Conservation (phyloP, 2,797 vertebrate genomes). For the Danio tinwini region DNA sequence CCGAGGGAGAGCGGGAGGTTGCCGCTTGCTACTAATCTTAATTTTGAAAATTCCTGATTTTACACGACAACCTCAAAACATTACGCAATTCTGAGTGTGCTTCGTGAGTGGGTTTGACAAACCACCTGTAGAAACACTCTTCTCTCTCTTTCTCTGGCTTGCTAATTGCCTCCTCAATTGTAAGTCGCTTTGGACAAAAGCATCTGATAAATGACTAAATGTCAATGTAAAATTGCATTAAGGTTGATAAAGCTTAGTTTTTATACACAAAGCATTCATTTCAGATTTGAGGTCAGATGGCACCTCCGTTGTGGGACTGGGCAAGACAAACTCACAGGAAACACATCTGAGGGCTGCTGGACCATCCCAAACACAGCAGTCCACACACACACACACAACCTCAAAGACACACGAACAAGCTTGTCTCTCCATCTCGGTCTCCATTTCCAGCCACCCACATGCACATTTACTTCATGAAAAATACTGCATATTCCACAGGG, state of each 20-base stretch:
- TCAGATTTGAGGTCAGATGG: background rate
- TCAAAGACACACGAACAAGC: slow-evolving; percentile 18
- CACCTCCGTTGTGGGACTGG: slow-evolving; percentile 23
- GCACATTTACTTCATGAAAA: slow-evolving; percentile 1
- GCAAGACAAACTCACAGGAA: slow-evolving; percentile 16
- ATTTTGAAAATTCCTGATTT: background rate
- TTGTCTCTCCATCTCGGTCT: slow-evolving; percentile 14
- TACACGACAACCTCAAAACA: too few species aligned
- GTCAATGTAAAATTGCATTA: too few species aligned
- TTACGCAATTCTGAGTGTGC: too few species aligned
- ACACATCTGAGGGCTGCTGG: background rate
- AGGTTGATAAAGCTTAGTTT: background rate
- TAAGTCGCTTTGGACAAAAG: too few species aligned
- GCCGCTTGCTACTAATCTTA: too few species aligned
- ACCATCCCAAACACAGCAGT: slow-evolving; percentile 21
- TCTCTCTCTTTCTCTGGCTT: too few species aligned
- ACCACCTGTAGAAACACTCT: too few species aligned
- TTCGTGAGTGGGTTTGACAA: too few species aligned
- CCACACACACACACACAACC: background rate
- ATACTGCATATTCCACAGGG: slow-evolving; percentile 28
- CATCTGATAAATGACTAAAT: too few species aligned
- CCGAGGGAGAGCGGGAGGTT: too few species aligned
- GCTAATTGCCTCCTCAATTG: too few species aligned
- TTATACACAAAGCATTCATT: slow-evolving; percentile 1
- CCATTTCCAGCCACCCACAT: background rate